Percentiles rank a stretch among this genome's conserved stretches.
phyloP scores from a whole-genome alignment of 2,113 vertebrate species.

The Datnioides undecimradiatus region DNA sequence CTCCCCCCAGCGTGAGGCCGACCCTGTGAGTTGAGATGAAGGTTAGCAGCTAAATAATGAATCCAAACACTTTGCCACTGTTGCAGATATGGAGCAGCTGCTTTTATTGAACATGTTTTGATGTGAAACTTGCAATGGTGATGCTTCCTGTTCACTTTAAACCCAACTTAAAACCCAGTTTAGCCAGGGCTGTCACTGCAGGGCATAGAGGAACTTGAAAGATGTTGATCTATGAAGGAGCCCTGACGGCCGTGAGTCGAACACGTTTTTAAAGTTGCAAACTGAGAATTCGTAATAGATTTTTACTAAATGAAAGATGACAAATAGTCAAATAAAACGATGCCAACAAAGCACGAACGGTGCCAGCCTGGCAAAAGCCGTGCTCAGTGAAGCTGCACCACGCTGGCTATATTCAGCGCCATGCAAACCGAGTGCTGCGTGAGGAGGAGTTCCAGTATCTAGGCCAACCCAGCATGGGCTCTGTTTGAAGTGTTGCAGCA shows the following conservation, averaged over 20 bases:
- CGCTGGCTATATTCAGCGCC: not conserved
- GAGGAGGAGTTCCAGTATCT: constrained; percentile 64
- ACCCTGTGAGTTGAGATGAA: constrained; percentile 22
- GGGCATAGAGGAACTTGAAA: not conserved
- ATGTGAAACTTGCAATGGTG: not conserved
- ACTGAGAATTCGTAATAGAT: not conserved
- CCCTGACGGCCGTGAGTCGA: too few relatives aligned
- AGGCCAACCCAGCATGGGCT: constrained; percentile 68
- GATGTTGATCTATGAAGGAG: not conserved
- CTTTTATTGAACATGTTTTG: constrained; percentile 2
- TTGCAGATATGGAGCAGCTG: constrained; percentile 1
- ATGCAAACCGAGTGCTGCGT: constrained; percentile 11
- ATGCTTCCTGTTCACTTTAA: constrained; percentile 6
- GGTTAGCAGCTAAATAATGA: constrained; percentile 35
- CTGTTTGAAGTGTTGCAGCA: constrained; percentile 66
- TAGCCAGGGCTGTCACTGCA: not conserved
- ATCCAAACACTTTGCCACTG: constrained; percentile 6
- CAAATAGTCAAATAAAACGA: constrained; percentile 5
- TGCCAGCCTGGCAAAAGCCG: constrained; percentile 9
- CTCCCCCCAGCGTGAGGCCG: not conserved
- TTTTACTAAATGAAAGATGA: not conserved
- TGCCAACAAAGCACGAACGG: not conserved
- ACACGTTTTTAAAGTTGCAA: constrained; percentile 6
- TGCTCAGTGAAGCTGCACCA: constrained; percentile 25
- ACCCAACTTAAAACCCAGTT: not conserved